A percentile compares a stretch with the other conserved stretches of the same genome.
These are phyloP conservation scores for Drosophila algonquin DNA, from an alignment of 2,888 invertebrate genomes.

Conservation along the genomic window DNA sequence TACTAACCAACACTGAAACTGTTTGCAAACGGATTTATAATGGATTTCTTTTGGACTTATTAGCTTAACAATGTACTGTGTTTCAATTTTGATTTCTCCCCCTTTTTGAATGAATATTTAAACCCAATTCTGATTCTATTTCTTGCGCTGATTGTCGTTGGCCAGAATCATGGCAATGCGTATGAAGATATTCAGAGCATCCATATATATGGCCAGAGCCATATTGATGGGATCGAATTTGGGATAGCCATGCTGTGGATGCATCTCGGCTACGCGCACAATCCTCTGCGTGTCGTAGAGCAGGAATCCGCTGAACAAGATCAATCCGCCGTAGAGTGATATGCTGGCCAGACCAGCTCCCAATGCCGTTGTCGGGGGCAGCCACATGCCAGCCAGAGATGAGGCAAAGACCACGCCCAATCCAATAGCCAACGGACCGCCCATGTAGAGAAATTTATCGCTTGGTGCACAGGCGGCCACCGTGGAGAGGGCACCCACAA, in stretches of 20 bases:
- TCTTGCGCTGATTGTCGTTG: slow-evolving; percentile 85
- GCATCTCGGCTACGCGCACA: slow-evolving; percentile 92
- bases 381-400: slow-evolving; percentile 94
- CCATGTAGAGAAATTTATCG: slow-evolving; percentile 97
- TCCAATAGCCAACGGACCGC: slow-evolving; percentile 97
- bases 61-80: not conserved
- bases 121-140: not conserved
- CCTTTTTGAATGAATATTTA: not conserved
- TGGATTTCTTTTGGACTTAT: not conserved
- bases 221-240: slow-evolving; percentile 98
- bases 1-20: not conserved
- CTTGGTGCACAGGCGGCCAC: slow-evolving; percentile 98
- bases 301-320: slow-evolving; percentile 96
- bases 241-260: slow-evolving; percentile 87
- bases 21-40: not conserved
- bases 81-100: not conserved
- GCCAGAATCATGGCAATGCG: slow-evolving; percentile 95
- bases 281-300: slow-evolving; percentile 98
- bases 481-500: slow-evolving; percentile 96
- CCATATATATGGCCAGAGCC: slow-evolving; percentile 96
- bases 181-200: slow-evolving; percentile 98
- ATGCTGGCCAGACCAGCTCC: slow-evolving; percentile 96
- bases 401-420: slow-evolving; percentile 97
- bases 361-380: slow-evolving; percentile 94
- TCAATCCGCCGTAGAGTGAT: slow-evolving; percentile 96